These are phyloP conservation scores for Patagioenas fasciata DNA, from an alignment of 2,113 vertebrate species.

Conservation along the genomic window DNA sequence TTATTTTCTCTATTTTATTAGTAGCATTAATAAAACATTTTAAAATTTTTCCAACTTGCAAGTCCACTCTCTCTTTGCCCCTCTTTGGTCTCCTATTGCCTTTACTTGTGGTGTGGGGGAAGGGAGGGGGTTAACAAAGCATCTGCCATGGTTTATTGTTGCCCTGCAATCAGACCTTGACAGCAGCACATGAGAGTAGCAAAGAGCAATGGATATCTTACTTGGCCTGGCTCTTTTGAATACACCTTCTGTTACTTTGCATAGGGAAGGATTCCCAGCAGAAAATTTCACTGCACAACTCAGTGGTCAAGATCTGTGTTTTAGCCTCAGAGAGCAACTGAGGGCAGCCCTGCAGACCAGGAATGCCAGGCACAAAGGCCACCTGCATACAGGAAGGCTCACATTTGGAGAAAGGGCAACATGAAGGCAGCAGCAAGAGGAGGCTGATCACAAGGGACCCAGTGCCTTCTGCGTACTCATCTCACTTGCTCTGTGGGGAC, in stretches of 20 bases:
- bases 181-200: not conserved
- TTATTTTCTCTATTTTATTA: no score
- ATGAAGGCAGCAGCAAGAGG: not conserved
- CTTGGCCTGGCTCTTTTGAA: not conserved
- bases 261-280: not conserved
- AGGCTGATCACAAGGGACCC: not conserved
- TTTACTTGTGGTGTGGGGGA: no score
- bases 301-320: not conserved
- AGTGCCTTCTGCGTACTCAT: fast-evolving
- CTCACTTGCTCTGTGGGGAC: not conserved
- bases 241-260: not conserved
- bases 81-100: no score
- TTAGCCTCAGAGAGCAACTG: not conserved
- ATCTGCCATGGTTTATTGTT: no score
- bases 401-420: not conserved
- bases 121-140: no score
- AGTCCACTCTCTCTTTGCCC: no score
- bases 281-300: not conserved
- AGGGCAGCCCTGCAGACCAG: not conserved
- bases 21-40: no score
- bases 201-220: not conserved
- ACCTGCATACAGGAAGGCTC: not conserved
- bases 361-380: not conserved
- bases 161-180: no score
- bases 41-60: no score